These are phyloP conservation scores for Acyrthosiphon pisum DNA, from an alignment of 1,140 invertebrate genomes.

Conservation along the genomic window DNA sequence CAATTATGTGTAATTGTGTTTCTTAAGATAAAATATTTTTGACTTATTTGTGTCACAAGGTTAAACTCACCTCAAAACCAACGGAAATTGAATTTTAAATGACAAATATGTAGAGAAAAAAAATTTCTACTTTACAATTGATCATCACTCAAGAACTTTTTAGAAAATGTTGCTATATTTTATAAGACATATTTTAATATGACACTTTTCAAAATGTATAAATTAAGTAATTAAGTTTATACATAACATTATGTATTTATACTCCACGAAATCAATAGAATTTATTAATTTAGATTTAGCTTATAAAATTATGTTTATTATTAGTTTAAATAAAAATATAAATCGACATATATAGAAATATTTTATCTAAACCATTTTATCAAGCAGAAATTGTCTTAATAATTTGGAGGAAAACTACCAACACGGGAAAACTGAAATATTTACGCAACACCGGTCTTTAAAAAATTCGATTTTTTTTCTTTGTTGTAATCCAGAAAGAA, in stretches of 20 bases:
- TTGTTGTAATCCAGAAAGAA: no score
- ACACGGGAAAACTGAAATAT: no score
- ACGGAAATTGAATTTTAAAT: not conserved
- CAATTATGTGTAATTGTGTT: not conserved
- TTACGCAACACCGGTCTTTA: no score
- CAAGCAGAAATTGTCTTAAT: no score
- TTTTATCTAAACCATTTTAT: no score
- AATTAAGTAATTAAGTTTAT: not conserved
- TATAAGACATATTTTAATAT: no score
- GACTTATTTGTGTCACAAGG: conserved; percentile 3
- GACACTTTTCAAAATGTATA: not conserved
- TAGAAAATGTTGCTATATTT: not conserved
- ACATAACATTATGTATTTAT: not conserved
- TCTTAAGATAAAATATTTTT: not conserved
- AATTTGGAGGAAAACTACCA: not conserved
- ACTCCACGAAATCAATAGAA: no score
- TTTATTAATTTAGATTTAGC: no score
- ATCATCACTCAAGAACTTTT: not conserved
- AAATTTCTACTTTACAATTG: not conserved
- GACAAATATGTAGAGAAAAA: not conserved
- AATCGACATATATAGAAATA: no score
- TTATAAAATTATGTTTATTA: no score
- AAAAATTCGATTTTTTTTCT: no score
- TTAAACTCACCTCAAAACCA: not conserved
- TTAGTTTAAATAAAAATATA: no score